Base-by-base conservation (phyloP, 1,140 invertebrate genomes). In the Maconellicoccus hirsutus region DNA sequence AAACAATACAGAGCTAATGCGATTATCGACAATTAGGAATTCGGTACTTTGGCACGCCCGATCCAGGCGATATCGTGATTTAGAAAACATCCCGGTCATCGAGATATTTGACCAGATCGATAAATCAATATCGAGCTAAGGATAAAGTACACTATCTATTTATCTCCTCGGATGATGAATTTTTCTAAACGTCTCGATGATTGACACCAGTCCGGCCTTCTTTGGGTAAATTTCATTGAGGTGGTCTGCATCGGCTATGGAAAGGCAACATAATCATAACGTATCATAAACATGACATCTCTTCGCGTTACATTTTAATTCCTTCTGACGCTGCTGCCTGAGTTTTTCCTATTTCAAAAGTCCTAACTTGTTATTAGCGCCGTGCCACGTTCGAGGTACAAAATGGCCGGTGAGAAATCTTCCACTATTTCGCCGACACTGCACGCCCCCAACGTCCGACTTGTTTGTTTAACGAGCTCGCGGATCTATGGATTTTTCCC, bases 301-400 rank as follows among this genome's bases (percentile, higher is more conserved):
- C 7, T 66, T 26, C 61, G 61, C 25, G 61, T 66, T 66, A 66
- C 61, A 66, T 66, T 66, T 66, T 66, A 66, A 66, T 66, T 66
- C 61, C 14, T 22, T 66, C 61, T 10, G 61, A 66, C 61, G 25
- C 61, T 59, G 16, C 21, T 16, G 4, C n/a, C n/a, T n/a, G n/a
- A n/a, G 21, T 66, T 25, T 66, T 25, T 19, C 3, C 10, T 52
- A 2, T 52, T 52, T 3, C 10, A 6, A 8, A 2, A 8, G 6
- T 26, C 22, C 22, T 66, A 66, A 23, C 2, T 66, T 66, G 25
- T 66, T 66, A 66, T 66, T 23, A 66, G 19, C 42, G 42, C n/a
- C 12, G 6, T 8, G 42, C n/a, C 10, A 2, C 4, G 42, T 4
- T 19, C 16, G 42, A 3, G 42, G 4, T 6, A 66, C 7, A 4